Base-by-base conservation (phyloP, 2,888 invertebrate species). In the Leptinotarsa peninsularis region DNA sequence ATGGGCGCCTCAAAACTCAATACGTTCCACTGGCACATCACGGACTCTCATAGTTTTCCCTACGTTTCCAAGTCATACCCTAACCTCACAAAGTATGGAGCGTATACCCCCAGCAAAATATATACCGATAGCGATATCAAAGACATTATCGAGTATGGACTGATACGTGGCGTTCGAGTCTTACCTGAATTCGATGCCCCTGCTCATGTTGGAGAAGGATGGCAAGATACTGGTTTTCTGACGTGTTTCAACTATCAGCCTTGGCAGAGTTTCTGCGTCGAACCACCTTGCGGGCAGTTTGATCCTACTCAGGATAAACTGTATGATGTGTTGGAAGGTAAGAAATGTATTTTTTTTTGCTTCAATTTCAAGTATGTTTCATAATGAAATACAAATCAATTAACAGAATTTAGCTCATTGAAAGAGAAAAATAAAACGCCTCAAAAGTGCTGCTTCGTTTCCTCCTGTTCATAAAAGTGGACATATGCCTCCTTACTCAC, bases 1-100 rank as follows among this genome's bases (percentile, higher is more conserved):
- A 98, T 98, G 97, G 93, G 95, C 0, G 92, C 94, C 85, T 95
- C 95, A 49, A 98, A 98, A 87, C 86, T 98, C 83, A 98, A 98
- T 86, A 94, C 95, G 0, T 95, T 98, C 89, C 98, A 98, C 85
- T 98, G 98, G 98, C 96, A 96, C 84, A 94, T 96, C 71, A 96
- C 95, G 0, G 98, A 98, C 88, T 94, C 95, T 21, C 97, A 98
- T 80, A 97, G 98, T 82, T 98, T 98, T 86, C 98, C 98, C 0
- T 94, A 96, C 84, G 93, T 94, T 74, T 92, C 95, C 0, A 91
- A 91, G 83, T 91, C 92, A n/a, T 91, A 91, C 78, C 96, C 96
- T 0, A 90, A 94, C 66, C 87, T 96, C 15, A 90, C 93, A 4
- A 92, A 91, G 80, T 90, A 93, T 21, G 98, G 98, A 1, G 95